These are phyloP conservation scores for Chloroceryle aenea DNA, from an alignment of 2,113 vertebrate species.

Conservation along the genomic window DNA sequence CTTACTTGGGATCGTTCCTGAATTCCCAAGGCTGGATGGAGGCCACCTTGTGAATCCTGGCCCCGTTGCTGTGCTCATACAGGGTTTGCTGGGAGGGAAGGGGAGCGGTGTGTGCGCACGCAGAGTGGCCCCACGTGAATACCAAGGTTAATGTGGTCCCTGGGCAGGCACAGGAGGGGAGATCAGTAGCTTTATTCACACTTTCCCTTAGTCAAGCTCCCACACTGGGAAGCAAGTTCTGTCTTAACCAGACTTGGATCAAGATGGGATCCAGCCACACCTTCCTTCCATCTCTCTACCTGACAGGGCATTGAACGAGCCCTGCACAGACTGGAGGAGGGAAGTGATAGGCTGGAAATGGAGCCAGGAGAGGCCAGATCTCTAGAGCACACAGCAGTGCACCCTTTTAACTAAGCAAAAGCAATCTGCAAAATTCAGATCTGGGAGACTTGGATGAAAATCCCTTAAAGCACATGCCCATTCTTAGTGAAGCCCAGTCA, in stretches of 20 bases:
- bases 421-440: not conserved
- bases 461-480: not conserved
- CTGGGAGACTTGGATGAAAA: not conserved
- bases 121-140: not conserved
- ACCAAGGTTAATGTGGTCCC: not conserved
- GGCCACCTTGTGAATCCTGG: not conserved
- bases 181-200: not conserved
- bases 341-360: not conserved
- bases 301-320: not conserved
- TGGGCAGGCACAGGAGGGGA: not conserved
- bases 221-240: not conserved
- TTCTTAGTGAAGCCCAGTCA: not conserved
- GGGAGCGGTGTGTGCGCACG: not conserved
- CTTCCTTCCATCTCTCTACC: not conserved
- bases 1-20: not conserved
- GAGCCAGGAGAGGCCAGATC: not conserved
- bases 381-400: not conserved
- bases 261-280: not conserved
- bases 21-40: not conserved
- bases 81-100: not conserved
- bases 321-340: not conserved
- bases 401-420: not conserved
- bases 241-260: accelerated
- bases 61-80: accelerated
- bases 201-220: not conserved